A percentile compares a stretch with the other conserved stretches of the same genome.
phyloP scores from a whole-genome alignment of 2,888 invertebrate genomes.

The Kuschelorhynchus macadamiae region DNA sequence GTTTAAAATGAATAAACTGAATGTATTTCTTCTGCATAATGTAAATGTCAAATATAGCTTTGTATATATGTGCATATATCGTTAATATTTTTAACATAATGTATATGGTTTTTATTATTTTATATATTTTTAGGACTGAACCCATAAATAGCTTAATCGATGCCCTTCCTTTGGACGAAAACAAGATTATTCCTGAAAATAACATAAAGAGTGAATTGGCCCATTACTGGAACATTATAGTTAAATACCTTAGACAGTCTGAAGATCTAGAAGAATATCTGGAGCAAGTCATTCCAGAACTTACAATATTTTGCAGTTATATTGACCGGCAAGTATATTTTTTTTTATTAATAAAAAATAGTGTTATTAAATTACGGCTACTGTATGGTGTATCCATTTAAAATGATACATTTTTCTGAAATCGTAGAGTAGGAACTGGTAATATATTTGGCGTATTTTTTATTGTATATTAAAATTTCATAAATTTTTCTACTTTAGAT shows the following conservation, averaged over 20 bases:
- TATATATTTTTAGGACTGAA: conserved; percentile 58
- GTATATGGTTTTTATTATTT: neutral
- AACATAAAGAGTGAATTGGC: conserved; percentile 68
- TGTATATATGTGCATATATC: too few relatives aligned
- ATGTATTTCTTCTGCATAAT: too few relatives aligned
- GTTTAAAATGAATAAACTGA: too few relatives aligned
- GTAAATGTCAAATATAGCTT: too few relatives aligned
- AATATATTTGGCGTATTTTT: conserved; percentile 18
- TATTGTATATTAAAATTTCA: conserved; percentile 17
- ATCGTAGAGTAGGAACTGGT: too few relatives aligned
- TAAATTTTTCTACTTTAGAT: too few relatives aligned
- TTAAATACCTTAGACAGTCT: conserved; percentile 67
- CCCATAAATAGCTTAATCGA: conserved; percentile 64
- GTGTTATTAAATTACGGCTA: too few relatives aligned
- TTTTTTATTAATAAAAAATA: too few relatives aligned
- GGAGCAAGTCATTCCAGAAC: conserved; percentile 72
- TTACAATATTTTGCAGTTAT: conserved; percentile 71
- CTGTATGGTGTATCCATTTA: too few relatives aligned
- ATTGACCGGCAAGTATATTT: conserved; percentile 70
- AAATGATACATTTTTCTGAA: too few relatives aligned
- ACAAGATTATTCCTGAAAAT: conserved; percentile 67
- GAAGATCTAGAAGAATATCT: conserved; percentile 67
- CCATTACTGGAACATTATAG: conserved; percentile 73
- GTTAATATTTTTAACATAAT: too few relatives aligned
- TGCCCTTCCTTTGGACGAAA: conserved; percentile 65